Base-by-base conservation (phyloP, 53 echinoderm and acorn worm genomes). In the Actinopyga echinites region DNA sequence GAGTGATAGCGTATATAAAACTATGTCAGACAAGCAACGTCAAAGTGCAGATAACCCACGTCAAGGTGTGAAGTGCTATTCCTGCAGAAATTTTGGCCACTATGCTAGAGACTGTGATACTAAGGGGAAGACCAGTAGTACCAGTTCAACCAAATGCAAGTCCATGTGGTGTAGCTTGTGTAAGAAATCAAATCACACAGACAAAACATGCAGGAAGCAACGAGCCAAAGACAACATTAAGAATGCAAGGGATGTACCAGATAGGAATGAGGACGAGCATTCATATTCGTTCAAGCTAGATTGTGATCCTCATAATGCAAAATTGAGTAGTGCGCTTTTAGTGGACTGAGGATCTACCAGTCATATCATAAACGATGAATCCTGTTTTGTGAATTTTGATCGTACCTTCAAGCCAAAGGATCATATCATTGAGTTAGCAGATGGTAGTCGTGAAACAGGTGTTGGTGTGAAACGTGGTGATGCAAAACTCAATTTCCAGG, bases 281-380 rank as follows among this genome's bases (percentile, higher is more conserved):
- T 79, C 79, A 28, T 79, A n/a, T 56, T 20, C 37, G 17, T 79
- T 79, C 59, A 79, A 79, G 59, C 57, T 79, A 17, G 30, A 58
- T 29, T 56, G 56, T 56, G 25, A 79, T 56, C 79, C 59, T 23
- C 19, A 30, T 28, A 58, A 65, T 30, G 5, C 29, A 65, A 65
- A 65, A 65, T 2, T n/a, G 25, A 33, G 65, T 65, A 31, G 44
- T 1, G 30, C 65, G 45, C 25, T 86, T 25, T 32, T 86, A 62
- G 86, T 86, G 43, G 79, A 86, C 53, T 86, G 79, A 20, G 86
- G 86, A 5, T 36, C 74, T 2, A 85, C 85, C 28, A 24, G 74
- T 15, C 86, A 86, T 49, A 86, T 79, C 42, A 43, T 86, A 20
- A 86, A 80, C 12, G 64, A 79, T 57, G 64, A 63, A 40, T 15